phyloP scores from a whole-genome alignment of 2,888 invertebrate species.

The Caenorhabditis japonica region DNA sequence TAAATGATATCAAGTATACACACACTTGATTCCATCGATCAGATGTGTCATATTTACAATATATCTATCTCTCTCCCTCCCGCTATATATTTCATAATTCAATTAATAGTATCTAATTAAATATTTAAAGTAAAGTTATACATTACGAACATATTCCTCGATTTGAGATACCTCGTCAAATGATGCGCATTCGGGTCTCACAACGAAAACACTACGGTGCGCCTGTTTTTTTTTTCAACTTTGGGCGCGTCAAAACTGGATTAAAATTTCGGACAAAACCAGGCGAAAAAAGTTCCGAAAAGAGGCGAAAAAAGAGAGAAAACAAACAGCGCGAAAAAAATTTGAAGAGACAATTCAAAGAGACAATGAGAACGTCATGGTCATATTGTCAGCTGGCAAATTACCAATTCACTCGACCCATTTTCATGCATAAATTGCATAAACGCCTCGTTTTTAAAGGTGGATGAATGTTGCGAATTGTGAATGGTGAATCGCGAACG shows the following conservation, averaged over 20 bases:
- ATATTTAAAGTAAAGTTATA: too few relatives aligned
- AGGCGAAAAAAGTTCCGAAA: conserved; percentile 6
- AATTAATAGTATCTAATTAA: too few relatives aligned
- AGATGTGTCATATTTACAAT: conserved; percentile 45
- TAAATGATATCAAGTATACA: conserved; percentile 34
- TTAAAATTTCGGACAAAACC: conserved; percentile 33
- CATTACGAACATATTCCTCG: too few relatives aligned
- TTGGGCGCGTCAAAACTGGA: too few relatives aligned
- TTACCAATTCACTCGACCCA: conserved; percentile 37
- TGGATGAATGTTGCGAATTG: background rate
- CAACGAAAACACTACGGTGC: conserved; percentile 7
- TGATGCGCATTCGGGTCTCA: too few relatives aligned
- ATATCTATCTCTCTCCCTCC: too few relatives aligned
- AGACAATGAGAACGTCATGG: too few relatives aligned
- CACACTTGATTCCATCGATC: too few relatives aligned
- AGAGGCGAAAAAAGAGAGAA: conserved; percentile 8
- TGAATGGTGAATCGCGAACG: background rate
- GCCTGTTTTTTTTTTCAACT: too few relatives aligned
- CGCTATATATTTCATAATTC: too few relatives aligned
- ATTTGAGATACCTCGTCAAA: too few relatives aligned
- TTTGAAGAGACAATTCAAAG: too few relatives aligned
- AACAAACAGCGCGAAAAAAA: conserved; percentile 1
- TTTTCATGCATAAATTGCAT: conserved; percentile 41
- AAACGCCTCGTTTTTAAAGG: background rate
- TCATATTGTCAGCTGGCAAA: conserved; percentile 38